Evolutionary conservation across 2,888 invertebrate species (phyloP), one percentile per base, ranked within the genome.

Genomic region (Protonemura montana): DNA sequence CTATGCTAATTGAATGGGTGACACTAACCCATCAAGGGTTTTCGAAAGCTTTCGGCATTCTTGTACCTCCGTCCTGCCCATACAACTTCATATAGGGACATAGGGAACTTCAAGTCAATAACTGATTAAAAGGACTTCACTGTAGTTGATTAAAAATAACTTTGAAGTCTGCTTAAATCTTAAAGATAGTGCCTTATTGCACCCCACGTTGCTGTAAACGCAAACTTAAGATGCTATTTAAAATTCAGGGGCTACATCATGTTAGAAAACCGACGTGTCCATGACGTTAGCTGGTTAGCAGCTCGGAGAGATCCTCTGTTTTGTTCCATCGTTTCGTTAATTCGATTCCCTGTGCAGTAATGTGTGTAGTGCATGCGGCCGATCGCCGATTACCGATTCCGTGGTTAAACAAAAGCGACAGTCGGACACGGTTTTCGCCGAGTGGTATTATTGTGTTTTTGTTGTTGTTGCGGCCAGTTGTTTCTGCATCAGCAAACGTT

Each of bases 401-500:
- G 13, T 59, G 59, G 59, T 59, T 21, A 59, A 21, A 59, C 1
- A 59, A 59, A 59, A 59, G 59, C 59, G 59, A 59, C 21, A 21
- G 59, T 59, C 59, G 21, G 59, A 10, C 59, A 59, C 59, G 35
- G 35, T 6, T 35, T 59, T 21, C 16, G 59, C 59, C 59, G 21
- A 10, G 59, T 10, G 13, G 13, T 21, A 59, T 2, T 21, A 21
- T 21, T 59, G 59, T 21, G 59, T 59, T 59, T 59, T 59, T 59
- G 13, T 21, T 21, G 59, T 59, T 59, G 7, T 59, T 59, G 13
- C 59, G 35, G 16, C 59, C 59, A 21, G 1, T 59, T 59, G 59
- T 59, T 59, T 59, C 59, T 59, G 59, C 59, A 59, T 59, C 59
- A 59, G 59, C 59, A 59, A 59, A 59, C 59, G 59, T 59, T 59